phyloP scores from a whole-genome alignment of 2,113 vertebrate species.

The Odocoileus hemionus region DNA sequence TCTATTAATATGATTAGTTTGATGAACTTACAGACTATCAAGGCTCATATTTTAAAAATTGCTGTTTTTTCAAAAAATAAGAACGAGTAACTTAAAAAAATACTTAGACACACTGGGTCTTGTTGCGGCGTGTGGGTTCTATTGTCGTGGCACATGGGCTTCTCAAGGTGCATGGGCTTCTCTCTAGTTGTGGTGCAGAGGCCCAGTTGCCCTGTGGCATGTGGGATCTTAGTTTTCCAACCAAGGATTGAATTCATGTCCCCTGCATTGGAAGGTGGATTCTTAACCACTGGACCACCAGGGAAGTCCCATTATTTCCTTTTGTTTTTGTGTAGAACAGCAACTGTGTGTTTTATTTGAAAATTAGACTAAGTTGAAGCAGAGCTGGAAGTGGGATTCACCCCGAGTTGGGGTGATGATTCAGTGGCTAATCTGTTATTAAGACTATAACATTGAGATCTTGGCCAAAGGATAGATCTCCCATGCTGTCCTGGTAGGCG shows the following conservation, averaged over 20 bases:
- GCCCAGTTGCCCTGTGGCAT: background rate
- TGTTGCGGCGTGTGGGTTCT: background rate
- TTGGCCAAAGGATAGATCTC: background rate
- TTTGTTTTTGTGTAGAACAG: conserved; percentile 46
- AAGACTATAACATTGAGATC: background rate
- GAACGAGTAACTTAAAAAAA: background rate
- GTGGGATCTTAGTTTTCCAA: background rate
- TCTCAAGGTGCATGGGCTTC: background rate
- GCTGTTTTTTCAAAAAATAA: background rate
- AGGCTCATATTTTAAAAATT: conserved; percentile 11
- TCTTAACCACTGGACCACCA: background rate
- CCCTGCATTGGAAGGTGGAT: background rate
- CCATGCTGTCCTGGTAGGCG: background rate
- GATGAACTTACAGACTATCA: background rate
- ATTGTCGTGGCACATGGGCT: fast-evolving
- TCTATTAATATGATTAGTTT: background rate
- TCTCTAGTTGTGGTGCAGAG: background rate
- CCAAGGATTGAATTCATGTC: background rate
- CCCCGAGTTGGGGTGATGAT: background rate
- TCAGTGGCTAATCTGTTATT: background rate
- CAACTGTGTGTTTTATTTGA: background rate
- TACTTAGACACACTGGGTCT: background rate
- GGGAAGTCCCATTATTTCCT: background rate
- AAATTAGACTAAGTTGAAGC: conserved; percentile 1
- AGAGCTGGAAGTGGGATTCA: background rate